These are phyloP conservation scores for Tragelaphus imberbis DNA, from an alignment of 2,113 vertebrate genomes.

Conservation along the genomic window DNA sequence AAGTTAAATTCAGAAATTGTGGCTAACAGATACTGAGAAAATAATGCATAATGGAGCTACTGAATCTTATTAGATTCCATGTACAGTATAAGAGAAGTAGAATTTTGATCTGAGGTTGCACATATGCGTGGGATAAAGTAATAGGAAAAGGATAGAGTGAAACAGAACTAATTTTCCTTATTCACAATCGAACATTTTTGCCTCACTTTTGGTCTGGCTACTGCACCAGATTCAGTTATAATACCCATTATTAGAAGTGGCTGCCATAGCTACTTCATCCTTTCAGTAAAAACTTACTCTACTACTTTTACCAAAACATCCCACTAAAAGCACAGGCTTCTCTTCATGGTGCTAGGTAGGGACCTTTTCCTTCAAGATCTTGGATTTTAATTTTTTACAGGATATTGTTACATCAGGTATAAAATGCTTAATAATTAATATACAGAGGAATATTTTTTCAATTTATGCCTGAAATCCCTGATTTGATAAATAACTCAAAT, in stretches of 20 bases:
- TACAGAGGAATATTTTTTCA: slow-evolving; percentile 22
- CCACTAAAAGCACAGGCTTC: neutral
- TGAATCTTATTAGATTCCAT: neutral
- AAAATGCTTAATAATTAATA: neutral
- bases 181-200: neutral
- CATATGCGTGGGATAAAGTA: slow-evolving; percentile 23
- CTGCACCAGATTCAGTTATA: slow-evolving; percentile 2
- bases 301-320: neutral
- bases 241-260: slow-evolving; percentile 15
- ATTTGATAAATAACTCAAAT: slow-evolving; percentile 37
- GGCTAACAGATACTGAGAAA: slow-evolving; percentile 28
- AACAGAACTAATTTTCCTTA: slow-evolving; percentile 21
- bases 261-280: neutral
- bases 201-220: slow-evolving; percentile 45
- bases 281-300: neutral
- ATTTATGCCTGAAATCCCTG: slow-evolving; percentile 48
- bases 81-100: neutral
- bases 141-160: neutral
- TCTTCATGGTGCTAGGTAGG: neutral
- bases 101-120: slow-evolving; percentile 37
- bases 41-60: neutral
- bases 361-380: neutral
- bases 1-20: neutral
- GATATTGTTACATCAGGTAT: neutral
- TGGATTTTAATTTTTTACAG: neutral